Evolutionary conservation across 2,113 vertebrate species (phyloP), one percentile per base, ranked within the genome.

Genomic region (Procapra przewalskii): DNA sequence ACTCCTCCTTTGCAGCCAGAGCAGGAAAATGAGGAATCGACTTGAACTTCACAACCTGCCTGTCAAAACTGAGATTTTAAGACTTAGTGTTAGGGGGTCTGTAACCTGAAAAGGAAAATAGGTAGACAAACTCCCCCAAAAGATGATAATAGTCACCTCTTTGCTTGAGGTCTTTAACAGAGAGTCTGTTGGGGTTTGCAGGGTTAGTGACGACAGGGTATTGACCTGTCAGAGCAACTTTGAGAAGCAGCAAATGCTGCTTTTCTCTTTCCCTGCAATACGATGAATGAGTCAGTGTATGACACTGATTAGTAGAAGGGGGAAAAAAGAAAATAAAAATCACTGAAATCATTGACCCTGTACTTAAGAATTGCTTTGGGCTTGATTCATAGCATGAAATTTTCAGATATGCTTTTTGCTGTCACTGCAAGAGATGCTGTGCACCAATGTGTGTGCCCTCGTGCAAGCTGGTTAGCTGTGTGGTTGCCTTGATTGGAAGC

Each of bases 41-140:
- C 67, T 83, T 75, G 62, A 96, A 64, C 80, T 57, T 40, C 79
- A 33, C 67, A 64, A 93, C 77, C 57, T 88, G 1, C 48, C 97
- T 97, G 94, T 98, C 92, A 96, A 64, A 86, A 62, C 40, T 79
- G 64, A 83, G 91, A 96, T 97, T 95, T 87, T 59, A 81, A 91
- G 97, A 95, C 97, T 90, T 50, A 16, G 17, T 15, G 2, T 91
- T 96, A 90, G n/a, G 45, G 96, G 55, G 17, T 79, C 52, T 91
- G 0, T 54, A 89, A 84, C 93, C 36, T 93, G 82, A 95, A 94
- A 88, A 91, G 90, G 59, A 91, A 90, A 14, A 64, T 60, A 43
- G 7, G 5, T 4, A 33, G 86, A 97, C 87, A 83, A 79, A 94
- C 89, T 90, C 87, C 36, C 94, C 80, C 0, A 4, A 45, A 96